Base-by-base conservation (phyloP, 2,888 invertebrate species). In the Iselma pallidipennis region DNA sequence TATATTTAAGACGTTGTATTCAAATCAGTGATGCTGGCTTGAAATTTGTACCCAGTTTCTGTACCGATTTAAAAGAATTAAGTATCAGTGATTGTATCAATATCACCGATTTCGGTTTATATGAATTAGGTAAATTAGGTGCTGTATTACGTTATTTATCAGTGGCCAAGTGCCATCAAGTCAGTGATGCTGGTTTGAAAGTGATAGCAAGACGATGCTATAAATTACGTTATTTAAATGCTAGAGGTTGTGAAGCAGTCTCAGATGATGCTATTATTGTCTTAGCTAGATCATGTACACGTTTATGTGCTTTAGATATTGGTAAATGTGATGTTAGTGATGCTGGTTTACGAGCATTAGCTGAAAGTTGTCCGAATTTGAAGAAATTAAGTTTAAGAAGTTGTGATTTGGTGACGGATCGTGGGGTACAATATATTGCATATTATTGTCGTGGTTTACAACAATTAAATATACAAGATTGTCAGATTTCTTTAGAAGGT, bases 311-410 rank as follows among this genome's bases (percentile, higher is more conserved):
- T 0, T 82, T 96, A 7, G 96, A 96, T 77, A 88, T 96, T 52
- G 96, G 96, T 6, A 96, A 96, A 78, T 96, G 96, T 81, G 96
- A 96, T 82, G 91, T 96, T 0, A 95, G 94, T 26, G 96, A 96
- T 81, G 89, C 92, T 25, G 95, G 95, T 0, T 83, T 96, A 53
- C 86, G 92, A 75, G 91, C 94, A 4, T 84, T 96, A 2, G 94
- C 95, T 0, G 91, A 94, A 70, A 92, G 93, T 76, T 95, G 95
- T 79, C 94, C 94, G 0, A 95, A 96, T 79, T 83, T 96, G 56
- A 93, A 94, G 81, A 95, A 95, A 81, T 83, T 96, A 53, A 95
- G 95, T 66, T 83, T 96, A 57, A 88, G 95, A 74, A 94, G 94
- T 74, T 96, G 96, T 83, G 95, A 96, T 83, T 87, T 94, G 73